phyloP scores from a whole-genome alignment of 2,888 invertebrate species.

The Pollenia amentaria region DNA sequence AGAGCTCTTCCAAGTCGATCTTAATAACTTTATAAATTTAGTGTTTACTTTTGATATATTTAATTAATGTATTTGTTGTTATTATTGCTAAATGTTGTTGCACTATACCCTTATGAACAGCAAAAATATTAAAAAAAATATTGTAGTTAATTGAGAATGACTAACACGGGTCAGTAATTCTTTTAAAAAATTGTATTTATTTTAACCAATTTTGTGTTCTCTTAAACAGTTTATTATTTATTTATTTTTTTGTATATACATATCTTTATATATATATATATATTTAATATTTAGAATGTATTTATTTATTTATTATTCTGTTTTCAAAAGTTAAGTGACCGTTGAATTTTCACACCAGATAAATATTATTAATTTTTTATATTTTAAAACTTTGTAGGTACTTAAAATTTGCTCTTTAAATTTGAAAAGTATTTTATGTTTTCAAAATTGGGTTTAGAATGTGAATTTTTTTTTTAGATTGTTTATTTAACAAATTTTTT shows the following conservation, averaged over 20 bases:
- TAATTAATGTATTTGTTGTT: constrained; percentile 24
- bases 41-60: neutral
- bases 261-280: constrained; percentile 32
- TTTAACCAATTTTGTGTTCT: constrained; percentile 43
- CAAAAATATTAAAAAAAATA: constrained; percentile 27
- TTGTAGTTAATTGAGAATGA: constrained; percentile 68
- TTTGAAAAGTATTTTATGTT: constrained; percentile 7
- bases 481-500: neutral
- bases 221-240: constrained; percentile 31
- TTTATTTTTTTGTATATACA: constrained; percentile 15
- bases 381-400: constrained; percentile 11
- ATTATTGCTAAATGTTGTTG: constrained; percentile 31
- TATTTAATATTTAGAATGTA: constrained; percentile 71
- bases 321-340: constrained; percentile 56
- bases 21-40: constrained; percentile 17
- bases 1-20: neutral
- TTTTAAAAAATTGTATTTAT: constrained; percentile 13
- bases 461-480: constrained; percentile 12
- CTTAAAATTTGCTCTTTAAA: neutral
- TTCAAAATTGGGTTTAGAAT: constrained; percentile 34
- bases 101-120: constrained; percentile 50
- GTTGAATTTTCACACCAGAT: constrained; percentile 60
- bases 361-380: constrained; percentile 47
- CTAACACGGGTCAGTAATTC: constrained; percentile 68
- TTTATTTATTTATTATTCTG: constrained; percentile 30